Percentiles rank a stretch among this genome's conserved stretches.
These are phyloP conservation scores for Lycaon pictus DNA, from an alignment of 2,113 vertebrate genomes.

Conservation along the genomic window DNA sequence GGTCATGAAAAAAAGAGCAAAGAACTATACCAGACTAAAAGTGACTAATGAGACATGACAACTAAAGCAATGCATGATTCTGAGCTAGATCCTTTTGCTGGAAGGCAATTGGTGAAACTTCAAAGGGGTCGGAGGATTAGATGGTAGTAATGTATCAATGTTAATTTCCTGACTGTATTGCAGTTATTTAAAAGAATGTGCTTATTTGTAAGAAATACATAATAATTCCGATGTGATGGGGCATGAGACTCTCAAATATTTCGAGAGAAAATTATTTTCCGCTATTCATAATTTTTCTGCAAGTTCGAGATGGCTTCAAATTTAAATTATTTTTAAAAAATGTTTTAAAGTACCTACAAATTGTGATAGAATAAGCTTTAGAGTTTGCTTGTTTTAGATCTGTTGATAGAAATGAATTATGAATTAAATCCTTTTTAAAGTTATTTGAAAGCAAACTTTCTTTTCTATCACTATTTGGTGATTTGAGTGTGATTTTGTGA, in stretches of 20 bases:
- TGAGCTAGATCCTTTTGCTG: conserved; percentile 1
- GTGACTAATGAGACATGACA: not conserved
- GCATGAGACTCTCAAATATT: not conserved
- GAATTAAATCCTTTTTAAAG: not conserved
- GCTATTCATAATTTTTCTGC: not conserved
- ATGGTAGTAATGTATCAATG: not conserved
- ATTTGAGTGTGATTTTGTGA: not conserved
- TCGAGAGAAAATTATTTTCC: not conserved
- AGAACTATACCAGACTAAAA: not conserved
- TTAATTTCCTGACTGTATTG: not conserved
- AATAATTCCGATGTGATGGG: not conserved
- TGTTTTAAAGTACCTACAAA: not conserved
- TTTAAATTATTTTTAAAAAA: not conserved
- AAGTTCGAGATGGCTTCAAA: not conserved
- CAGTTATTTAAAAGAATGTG: not conserved
- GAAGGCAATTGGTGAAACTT: not conserved
- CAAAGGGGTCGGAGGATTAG: not conserved
- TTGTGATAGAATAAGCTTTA: not conserved
- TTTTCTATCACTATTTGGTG: not conserved
- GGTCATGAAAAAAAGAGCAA: not conserved
- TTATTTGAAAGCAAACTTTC: conserved; percentile 22
- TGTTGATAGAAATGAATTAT: not conserved
- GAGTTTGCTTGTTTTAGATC: not conserved
- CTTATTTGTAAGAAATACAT: conserved; percentile 31
- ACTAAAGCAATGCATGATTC: not conserved